These are phyloP conservation scores for Phasianus colchicus DNA, from an alignment of 2,113 vertebrate genomes.

Conservation along the genomic window DNA sequence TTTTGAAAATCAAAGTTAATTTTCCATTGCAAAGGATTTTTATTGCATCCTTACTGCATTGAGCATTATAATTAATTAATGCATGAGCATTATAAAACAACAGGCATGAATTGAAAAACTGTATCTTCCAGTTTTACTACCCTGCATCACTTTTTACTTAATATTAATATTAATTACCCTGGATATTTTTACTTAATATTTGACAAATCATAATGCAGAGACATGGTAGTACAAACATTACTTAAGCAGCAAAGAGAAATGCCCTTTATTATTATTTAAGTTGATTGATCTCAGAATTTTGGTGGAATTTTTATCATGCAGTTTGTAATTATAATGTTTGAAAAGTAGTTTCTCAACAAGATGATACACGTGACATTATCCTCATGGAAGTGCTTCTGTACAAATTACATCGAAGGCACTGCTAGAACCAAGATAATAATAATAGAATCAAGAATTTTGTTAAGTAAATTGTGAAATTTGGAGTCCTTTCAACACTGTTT, in stretches of 20 bases:
- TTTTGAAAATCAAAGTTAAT: background rate
- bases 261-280: background rate
- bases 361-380: background rate
- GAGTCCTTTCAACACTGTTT: background rate
- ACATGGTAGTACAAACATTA: background rate
- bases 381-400: background rate
- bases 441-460: background rate
- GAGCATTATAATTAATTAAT: background rate
- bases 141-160: background rate
- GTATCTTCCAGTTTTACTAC: background rate
- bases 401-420: background rate
- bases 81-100: background rate
- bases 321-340: background rate
- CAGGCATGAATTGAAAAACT: background rate
- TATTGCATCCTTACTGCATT: background rate
- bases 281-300: background rate
- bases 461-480: background rate
- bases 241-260: background rate
- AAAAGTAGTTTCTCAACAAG: background rate
- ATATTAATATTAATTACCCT: background rate
- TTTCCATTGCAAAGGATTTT: background rate
- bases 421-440: accelerated
- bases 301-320: background rate
- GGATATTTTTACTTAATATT: background rate
- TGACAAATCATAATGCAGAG: background rate